Evolutionary conservation across 2,113 vertebrate species (phyloP).

Genomic region (Megalops atlanticus): DNA sequence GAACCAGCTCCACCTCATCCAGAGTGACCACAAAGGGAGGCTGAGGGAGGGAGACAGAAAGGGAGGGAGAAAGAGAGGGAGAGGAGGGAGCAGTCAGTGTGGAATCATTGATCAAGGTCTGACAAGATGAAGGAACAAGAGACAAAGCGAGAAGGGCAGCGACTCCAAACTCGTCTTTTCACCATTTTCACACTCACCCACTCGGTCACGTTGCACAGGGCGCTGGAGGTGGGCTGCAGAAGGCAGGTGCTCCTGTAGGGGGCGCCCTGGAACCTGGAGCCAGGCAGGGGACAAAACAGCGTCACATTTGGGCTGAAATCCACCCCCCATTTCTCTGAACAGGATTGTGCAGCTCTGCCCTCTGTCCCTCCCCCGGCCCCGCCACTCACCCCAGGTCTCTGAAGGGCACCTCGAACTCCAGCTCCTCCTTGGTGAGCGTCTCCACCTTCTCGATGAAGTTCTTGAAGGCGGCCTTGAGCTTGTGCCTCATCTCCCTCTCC

Average conservation of each 20-base stretch:
- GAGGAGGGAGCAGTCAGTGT: no score
- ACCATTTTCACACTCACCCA: constrained; percentile 79
- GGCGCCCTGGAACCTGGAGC: constrained; percentile 86
- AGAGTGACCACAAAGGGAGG: constrained; percentile 90
- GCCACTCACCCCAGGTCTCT: constrained; percentile 86
- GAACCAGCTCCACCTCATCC: constrained; percentile 92
- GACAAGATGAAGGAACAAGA: no score
- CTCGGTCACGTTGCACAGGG: constrained; percentile 89
- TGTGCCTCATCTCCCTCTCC: constrained; percentile 95
- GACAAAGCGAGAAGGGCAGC: no score
- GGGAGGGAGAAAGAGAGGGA: no score
- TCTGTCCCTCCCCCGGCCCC: no score
- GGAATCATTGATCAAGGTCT: no score
- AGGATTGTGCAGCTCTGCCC: no score
- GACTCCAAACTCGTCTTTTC: no score
- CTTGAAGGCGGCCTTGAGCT: constrained; percentile 95
- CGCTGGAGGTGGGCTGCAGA: constrained; percentile 89
- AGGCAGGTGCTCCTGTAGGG: constrained; percentile 93
- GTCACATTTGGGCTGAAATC: no score
- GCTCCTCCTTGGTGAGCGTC: constrained; percentile 87
- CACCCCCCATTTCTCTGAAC: no score
- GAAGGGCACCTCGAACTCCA: constrained; percentile 96
- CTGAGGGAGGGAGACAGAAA: no score
- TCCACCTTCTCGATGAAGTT: constrained; percentile 98
- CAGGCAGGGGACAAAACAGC: background rate